Conservation (phyloP, 2,888 invertebrate species). For the Abrostola tripartita region DNA sequence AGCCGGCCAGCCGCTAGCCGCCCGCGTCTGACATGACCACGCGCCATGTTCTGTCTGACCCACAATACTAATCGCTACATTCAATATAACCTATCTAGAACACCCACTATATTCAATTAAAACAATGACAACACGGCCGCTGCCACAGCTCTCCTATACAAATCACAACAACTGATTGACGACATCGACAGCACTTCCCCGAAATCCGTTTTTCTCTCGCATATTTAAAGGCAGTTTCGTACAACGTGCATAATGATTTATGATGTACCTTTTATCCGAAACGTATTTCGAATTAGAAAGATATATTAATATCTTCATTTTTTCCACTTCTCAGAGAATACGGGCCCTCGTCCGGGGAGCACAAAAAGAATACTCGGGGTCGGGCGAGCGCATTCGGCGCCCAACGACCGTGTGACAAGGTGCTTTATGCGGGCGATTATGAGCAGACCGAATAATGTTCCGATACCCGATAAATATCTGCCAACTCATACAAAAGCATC, state of each 20-base stretch:
- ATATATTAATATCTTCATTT: constrained; percentile 88
- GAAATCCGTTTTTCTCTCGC: constrained; percentile 79
- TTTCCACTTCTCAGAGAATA: constrained; percentile 87
- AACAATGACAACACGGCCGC: constrained; percentile 30
- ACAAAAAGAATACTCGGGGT: constrained; percentile 85
- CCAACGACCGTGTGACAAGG: constrained; percentile 88
- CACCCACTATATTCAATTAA: constrained; percentile 48
- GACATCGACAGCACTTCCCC: constrained; percentile 71
- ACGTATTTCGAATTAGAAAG: constrained; percentile 88
- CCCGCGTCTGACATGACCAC: constrained; percentile 61
- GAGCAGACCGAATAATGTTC: constrained; percentile 87
- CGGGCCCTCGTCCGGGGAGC: constrained; percentile 76
- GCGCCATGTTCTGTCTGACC: constrained; percentile 69
- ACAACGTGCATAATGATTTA: constrained; percentile 83
- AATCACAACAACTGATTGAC: constrained; percentile 71
- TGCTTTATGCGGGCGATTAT: constrained; percentile 88
- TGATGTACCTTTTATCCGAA: constrained; percentile 85
- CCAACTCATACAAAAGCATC: constrained; percentile 88
- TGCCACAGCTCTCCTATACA: constrained; percentile 12
- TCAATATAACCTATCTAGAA: constrained; percentile 58
- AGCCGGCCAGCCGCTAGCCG: constrained; percentile 52
- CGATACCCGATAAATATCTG: constrained; percentile 88
- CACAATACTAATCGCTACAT: constrained; percentile 67
- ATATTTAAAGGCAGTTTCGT: constrained; percentile 80
- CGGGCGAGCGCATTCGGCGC: constrained; percentile 83